phyloP scores from a whole-genome alignment of 2,888 invertebrate genomes.

The Automeris io region DNA sequence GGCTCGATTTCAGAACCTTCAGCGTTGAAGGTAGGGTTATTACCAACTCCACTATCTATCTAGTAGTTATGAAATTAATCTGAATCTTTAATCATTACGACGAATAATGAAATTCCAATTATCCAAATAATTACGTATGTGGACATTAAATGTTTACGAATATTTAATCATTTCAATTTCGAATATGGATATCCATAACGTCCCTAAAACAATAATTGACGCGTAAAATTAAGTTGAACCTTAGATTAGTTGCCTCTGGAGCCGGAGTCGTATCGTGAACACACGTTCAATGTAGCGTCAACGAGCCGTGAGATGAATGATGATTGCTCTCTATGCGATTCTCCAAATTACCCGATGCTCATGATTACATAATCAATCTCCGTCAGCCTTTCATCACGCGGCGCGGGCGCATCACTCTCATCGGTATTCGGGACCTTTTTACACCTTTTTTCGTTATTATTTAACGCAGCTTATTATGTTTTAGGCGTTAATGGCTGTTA shows the following conservation, averaged over 20 bases:
- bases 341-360: conserved; percentile 62
- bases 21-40: too few relatives aligned
- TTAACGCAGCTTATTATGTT: conserved; percentile 63
- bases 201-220: conserved; percentile 27
- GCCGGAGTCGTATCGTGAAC: conserved; percentile 34
- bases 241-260: conserved; percentile 33
- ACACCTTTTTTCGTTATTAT: conserved; percentile 69
- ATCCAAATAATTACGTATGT: too few relatives aligned
- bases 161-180: too few relatives aligned
- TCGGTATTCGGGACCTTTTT: conserved; percentile 56
- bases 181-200: too few relatives aligned
- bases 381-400: conserved; percentile 67
- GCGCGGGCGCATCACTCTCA: conserved; percentile 57
- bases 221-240: conserved; percentile 42
- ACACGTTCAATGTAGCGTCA: conserved; percentile 48
- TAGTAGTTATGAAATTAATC: too few relatives aligned
- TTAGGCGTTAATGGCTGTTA: conserved; percentile 65
- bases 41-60: too few relatives aligned
- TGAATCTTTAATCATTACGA: too few relatives aligned
- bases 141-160: too few relatives aligned
- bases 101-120: too few relatives aligned
- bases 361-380: conserved; percentile 75
- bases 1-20: too few relatives aligned
- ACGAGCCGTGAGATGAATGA: conserved; percentile 68
- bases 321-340: conserved; percentile 68